Conservation (phyloP, 2,113 vertebrate genomes). For the Laticauda colubrina region DNA sequence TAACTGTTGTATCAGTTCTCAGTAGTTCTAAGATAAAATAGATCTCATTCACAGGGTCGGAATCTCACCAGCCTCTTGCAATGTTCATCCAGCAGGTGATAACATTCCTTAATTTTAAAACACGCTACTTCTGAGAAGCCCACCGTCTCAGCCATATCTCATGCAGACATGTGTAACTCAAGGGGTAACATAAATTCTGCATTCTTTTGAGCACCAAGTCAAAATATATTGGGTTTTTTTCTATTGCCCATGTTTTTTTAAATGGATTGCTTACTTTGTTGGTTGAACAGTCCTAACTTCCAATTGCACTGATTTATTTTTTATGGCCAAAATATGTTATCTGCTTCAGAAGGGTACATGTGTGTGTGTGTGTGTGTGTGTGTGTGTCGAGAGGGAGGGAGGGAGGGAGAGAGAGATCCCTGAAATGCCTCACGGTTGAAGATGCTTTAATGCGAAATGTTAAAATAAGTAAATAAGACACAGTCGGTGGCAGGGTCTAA, state of each 20-base stretch:
- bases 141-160: background rate
- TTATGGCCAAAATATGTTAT: background rate
- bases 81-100: background rate
- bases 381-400: too few relatives aligned
- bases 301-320: background rate
- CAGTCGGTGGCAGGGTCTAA: background rate
- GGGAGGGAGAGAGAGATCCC: too few relatives aligned
- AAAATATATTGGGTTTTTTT: background rate
- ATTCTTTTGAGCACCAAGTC: background rate
- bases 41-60: background rate
- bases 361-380: background rate
- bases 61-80: background rate
- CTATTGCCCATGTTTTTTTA: background rate
- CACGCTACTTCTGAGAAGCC: background rate
- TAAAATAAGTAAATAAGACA: background rate
- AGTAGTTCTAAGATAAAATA: background rate
- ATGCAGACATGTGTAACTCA: background rate
- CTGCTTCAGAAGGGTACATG: background rate
- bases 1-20: background rate
- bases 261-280: background rate
- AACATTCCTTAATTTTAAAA: background rate
- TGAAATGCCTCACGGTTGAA: background rate
- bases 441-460: background rate
- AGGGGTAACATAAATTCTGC: too few relatives aligned
- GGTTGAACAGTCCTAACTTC: background rate